Percentiles rank a stretch among this genome's conserved stretches.
Evolutionary conservation across 2,113 vertebrate genomes (phyloP).

Genomic region (Platichthys stellatus): DNA sequence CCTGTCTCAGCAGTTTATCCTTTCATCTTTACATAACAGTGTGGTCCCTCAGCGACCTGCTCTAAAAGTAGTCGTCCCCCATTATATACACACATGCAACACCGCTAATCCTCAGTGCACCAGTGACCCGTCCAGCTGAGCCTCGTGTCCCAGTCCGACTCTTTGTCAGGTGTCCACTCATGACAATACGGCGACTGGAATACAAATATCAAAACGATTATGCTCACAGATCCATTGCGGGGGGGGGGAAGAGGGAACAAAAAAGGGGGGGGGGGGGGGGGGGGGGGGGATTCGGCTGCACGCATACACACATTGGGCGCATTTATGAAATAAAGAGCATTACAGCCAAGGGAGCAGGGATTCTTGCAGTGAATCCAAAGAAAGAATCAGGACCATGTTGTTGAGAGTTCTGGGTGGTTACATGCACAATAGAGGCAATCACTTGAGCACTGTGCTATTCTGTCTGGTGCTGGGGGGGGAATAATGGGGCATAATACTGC

Average conservation of each 20-base stretch:
- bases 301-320: conserved; percentile 14
- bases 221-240: conserved; percentile 13
- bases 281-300: background rate
- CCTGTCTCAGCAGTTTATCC: conserved; percentile 72
- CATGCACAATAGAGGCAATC: conserved; percentile 60
- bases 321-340: conserved; percentile 42
- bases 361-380: conserved; percentile 32
- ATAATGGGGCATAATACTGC: conserved; percentile 57
- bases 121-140: conserved; percentile 45
- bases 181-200: conserved; percentile 35
- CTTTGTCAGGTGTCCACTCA: conserved; percentile 17
- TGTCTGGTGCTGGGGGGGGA: conserved; percentile 41
- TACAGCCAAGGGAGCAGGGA: background rate
- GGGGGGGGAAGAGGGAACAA: no score
- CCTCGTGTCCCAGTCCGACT: conserved; percentile 29
- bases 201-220: conserved; percentile 43
- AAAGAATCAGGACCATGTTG: conserved; percentile 28
- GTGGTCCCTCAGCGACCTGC: conserved; percentile 46
- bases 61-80: conserved; percentile 53
- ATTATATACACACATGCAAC: conserved; percentile 28
- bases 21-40: conserved; percentile 74
- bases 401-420: conserved; percentile 62
- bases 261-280: background rate
- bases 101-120: conserved; percentile 35
- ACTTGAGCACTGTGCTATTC: conserved; percentile 49